These are phyloP conservation scores for Aphidius gifuensis DNA, from an alignment of 1,140 invertebrate genomes.

Conservation along the genomic window DNA sequence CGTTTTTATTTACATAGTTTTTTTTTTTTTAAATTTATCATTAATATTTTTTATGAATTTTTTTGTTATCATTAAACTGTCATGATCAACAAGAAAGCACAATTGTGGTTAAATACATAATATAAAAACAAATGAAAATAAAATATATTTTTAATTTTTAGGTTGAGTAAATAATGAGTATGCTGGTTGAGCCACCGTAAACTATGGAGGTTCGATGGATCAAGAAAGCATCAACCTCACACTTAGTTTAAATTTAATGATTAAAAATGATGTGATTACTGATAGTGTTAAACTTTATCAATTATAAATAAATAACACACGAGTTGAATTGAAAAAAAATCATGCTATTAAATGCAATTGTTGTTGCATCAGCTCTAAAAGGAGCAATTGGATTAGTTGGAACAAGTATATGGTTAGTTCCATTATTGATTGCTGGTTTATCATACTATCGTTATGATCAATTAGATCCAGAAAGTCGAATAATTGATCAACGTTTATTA, in stretches of 20 bases:
- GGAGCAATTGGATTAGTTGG: conserved; percentile 68
- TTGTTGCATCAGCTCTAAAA: conserved; percentile 72
- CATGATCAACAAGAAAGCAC: too few relatives aligned
- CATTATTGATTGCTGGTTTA: conserved; percentile 74
- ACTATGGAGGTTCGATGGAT: too few relatives aligned
- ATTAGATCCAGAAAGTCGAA: conserved; percentile 74
- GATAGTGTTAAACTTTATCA: not conserved
- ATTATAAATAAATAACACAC: not conserved
- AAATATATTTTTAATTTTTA: not conserved
- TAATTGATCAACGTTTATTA: conserved; percentile 59
- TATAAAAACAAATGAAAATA: conserved; percentile 4
- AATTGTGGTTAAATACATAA: too few relatives aligned
- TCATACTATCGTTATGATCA: conserved; percentile 79
- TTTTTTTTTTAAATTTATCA: not conserved
- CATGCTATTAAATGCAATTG: conserved; percentile 71
- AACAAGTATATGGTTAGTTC: conserved; percentile 78
- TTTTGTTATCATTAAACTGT: too few relatives aligned
- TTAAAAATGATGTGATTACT: too few relatives aligned
- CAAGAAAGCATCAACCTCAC: too few relatives aligned
- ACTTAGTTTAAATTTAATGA: too few relatives aligned
- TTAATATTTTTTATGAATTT: too few relatives aligned
- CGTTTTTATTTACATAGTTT: conserved; percentile 27
- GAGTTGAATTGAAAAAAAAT: not conserved
- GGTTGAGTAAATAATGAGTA: too few relatives aligned
- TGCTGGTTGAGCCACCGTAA: too few relatives aligned